Conservation (phyloP, 2,797 vertebrate genomes). For the Numenius phaeopus region DNA sequence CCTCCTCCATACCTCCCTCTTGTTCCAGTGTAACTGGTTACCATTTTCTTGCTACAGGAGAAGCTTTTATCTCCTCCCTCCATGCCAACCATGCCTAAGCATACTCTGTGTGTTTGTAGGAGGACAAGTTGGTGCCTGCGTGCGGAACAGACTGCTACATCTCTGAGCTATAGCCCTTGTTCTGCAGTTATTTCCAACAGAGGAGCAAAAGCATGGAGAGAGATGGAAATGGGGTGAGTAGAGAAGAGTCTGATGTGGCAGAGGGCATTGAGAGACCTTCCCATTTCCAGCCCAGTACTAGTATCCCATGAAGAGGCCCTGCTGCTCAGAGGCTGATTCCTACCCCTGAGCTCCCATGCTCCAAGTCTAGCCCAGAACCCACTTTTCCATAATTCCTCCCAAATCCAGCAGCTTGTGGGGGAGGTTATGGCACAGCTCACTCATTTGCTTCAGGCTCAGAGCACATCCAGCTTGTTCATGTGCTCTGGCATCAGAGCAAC, state of each 20-base stretch:
- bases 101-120: neutral
- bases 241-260: neutral
- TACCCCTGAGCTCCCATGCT: neutral
- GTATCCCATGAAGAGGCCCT: neutral
- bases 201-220: neutral
- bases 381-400: neutral
- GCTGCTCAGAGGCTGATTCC: neutral
- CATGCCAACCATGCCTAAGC: neutral
- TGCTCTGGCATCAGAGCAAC: neutral
- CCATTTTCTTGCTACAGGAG: neutral
- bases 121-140: accelerated
- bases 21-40: neutral
- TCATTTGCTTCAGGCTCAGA: neutral
- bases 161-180: neutral
- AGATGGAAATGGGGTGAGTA: neutral
- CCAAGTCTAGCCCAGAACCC: neutral
- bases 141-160: neutral
- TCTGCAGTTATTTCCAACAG: neutral
- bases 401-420: neutral
- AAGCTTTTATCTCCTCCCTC: neutral
- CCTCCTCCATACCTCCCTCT: neutral
- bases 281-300: neutral
- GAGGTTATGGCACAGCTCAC: neutral
- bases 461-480: neutral
- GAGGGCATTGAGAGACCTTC: neutral